These are phyloP conservation scores for Myotis planiceps DNA, from an alignment of 2,797 vertebrate species.

Conservation along the genomic window DNA sequence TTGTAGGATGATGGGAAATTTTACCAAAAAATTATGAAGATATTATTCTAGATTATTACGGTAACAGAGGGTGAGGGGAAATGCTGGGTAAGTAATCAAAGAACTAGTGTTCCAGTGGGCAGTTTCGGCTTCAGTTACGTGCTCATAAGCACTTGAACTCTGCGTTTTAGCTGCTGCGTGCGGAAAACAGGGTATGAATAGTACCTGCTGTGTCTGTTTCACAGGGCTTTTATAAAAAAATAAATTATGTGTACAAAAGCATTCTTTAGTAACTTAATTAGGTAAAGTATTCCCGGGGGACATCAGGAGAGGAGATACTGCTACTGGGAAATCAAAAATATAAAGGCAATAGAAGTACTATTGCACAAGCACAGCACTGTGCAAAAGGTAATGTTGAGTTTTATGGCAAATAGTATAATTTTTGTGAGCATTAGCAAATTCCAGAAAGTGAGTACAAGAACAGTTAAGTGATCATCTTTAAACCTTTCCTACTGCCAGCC, in stretches of 20 bases:
- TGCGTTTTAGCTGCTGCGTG: neutral
- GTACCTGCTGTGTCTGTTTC: neutral
- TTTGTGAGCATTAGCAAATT: neutral
- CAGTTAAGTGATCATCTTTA: neutral
- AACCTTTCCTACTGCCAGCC: too few relatives aligned
- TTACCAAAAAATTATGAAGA: conserved; percentile 16
- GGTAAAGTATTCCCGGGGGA: neutral
- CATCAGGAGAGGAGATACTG: neutral
- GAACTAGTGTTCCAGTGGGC: neutral
- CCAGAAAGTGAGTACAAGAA: neutral
- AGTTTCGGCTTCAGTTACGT: neutral
- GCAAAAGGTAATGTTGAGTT: neutral
- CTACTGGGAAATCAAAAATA: neutral
- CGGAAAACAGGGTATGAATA: neutral
- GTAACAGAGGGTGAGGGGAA: neutral
- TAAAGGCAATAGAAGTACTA: neutral
- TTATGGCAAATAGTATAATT: neutral
- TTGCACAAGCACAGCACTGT: neutral
- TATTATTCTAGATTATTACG: conserved; percentile 38
- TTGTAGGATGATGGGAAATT: conserved; percentile 4
- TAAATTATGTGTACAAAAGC: neutral
- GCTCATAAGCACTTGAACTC: neutral
- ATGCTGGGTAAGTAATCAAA: neutral
- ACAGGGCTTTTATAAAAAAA: neutral
- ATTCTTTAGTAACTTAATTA: neutral